Evolutionary conservation across 2,888 invertebrate genomes (phyloP), one percentile per base, ranked within the genome.

Genomic region (Epiblema foenella): DNA sequence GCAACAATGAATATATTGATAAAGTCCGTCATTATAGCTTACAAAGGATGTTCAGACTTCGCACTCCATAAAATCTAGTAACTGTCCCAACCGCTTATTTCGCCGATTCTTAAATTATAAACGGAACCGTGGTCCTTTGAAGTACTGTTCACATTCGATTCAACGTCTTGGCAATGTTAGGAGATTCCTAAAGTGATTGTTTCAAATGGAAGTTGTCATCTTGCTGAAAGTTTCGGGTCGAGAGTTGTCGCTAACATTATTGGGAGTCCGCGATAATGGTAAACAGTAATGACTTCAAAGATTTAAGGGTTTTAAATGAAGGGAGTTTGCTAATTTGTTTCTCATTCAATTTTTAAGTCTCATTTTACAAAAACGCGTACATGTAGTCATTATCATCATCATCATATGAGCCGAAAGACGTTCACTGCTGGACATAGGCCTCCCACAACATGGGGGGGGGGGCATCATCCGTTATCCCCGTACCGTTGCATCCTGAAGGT

Each of bases 1-100:
- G 64, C 24, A 46, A 64, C 64, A 64, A 64, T 39, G 37, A 64
- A 54, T 64, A 54, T 63, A 64, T 64, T 54, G 64, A 64, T 54
- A 52, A 39, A 63, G 63, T 63, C 63, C 37, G 37, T 37, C 52
- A 63, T 63, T 63, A 63, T 52, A 51, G 9, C 52, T 51, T 12
- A 64, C 52, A 64, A 64, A 64, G 39, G 37, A 51, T 15, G 24
- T 62, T 62, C 49, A 17, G 42, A 64, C 39, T 54, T 64, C 52
- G 8, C 52, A 64, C 64, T 54, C 24, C 52, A 39, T 54, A 39
- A 64, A 39, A 4, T 37, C 10, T 20, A 17, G 4, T 18, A 18
- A 39, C 9, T 15, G 20, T 10, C 51, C 37, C 8, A 37, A 63
- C 8, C 20, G 39, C 51, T 10, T 54, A 64, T 51, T 15, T 9